Conservation (phyloP, 2,113 vertebrate genomes). For the Paralichthys olivaceus region DNA sequence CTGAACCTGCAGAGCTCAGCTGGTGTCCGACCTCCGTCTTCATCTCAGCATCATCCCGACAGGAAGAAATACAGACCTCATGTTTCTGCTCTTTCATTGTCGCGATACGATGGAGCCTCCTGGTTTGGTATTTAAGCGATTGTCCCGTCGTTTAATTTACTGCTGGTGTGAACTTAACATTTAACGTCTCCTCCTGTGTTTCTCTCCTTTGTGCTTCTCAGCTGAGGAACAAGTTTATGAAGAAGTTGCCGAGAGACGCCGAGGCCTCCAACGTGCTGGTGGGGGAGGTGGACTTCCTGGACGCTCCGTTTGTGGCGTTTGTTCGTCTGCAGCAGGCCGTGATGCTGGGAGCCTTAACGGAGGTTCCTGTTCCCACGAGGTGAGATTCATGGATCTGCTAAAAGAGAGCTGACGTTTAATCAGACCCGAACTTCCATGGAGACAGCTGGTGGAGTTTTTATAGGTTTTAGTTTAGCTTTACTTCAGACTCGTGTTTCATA, state of each 20-base stretch:
- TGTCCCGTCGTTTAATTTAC: conserved; percentile 38
- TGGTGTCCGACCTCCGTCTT: conserved; percentile 26
- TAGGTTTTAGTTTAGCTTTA: too few species aligned
- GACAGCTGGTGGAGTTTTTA: background rate
- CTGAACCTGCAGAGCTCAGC: conserved; percentile 34
- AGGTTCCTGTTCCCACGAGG: conserved; percentile 97
- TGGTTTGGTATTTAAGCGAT: conserved; percentile 48
- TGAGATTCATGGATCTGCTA: conserved; percentile 64
- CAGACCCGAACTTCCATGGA: background rate
- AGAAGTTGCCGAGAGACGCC: conserved; percentile 96
- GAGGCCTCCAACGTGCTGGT: conserved; percentile 98
- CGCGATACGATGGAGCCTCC: background rate
- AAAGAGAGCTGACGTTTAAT: background rate
- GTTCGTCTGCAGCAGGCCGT: conserved; percentile 95
- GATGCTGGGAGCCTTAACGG: conserved; percentile 96
- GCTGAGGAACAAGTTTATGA: conserved; percentile 99
- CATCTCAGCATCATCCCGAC: background rate
- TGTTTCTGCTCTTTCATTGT: background rate
- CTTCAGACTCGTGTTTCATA: too few species aligned
- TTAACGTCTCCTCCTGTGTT: conserved; percentile 3
- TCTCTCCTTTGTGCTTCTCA: conserved; percentile 63
- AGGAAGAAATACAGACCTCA: conserved; percentile 11
- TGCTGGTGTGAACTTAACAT: conserved; percentile 57
- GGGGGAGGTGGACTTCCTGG: conserved; percentile 97
- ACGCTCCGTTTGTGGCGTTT: conserved; percentile 94